Base-by-base conservation (phyloP, 1,140 invertebrate species). In the Sycophaga agraensis region DNA sequence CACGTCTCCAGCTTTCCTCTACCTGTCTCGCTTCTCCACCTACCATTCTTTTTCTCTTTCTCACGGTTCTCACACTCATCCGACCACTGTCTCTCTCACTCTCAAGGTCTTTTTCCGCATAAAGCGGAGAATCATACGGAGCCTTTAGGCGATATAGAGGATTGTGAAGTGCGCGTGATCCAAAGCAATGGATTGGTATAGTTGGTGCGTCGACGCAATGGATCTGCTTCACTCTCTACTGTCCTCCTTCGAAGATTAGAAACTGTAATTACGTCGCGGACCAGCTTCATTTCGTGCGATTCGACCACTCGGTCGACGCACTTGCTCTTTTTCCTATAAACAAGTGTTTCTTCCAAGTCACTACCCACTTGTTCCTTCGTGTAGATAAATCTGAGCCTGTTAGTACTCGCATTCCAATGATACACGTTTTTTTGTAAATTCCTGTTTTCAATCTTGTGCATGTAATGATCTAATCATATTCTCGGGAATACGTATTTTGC, bases 121-220 rank as follows among this genome's bases (percentile, higher is more conserved):
- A 34, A 49, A 34, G 19, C 9, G n/a, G n/a, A n/a, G n/a, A n/a
- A n/a, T 45, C 7, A 19, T 16, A 49, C n/a, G n/a, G n/a, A n/a
- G n/a, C n/a, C n/a, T n/a, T n/a, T 28, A 46, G 4, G 2, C 1
- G 31, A 26, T 34, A 12, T 6, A 14, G 31, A 35, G 17, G 22
- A 31, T 22, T 1, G 16, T 12, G 16, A 53, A 24, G 34, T 53
- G 50, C 50, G 34, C 21, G 34, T 53, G 35, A 53, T 53, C 39
- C 14, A 26, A 39, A 24, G 12, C 21, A 2, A 53, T 39, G 9
- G 2, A 3, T 53, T n/a, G n/a, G n/a, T n/a, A n/a, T n/a, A n/a
- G n/a, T n/a, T 40, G 16, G 9, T 50, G 14, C 21, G 22, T 50
- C 48, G 31, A 50, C 48, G 48, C 48, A 50, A 22, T 50, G 37